Evolutionary conservation across 2,888 invertebrate species (phyloP).

Genomic region (Drosophila quinaria): DNA sequence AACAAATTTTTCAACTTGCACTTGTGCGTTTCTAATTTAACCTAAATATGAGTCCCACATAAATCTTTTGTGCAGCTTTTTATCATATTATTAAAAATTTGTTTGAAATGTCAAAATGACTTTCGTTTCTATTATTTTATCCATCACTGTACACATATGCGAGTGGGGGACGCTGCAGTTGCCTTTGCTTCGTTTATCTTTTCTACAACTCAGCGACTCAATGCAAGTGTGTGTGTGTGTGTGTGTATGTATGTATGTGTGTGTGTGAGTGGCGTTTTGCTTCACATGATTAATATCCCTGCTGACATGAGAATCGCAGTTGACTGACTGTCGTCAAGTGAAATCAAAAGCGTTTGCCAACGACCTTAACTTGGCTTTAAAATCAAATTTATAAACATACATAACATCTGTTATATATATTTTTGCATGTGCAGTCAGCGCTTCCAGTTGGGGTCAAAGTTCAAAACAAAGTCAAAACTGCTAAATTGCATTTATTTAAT

Average conservation of each 20-base stretch:
- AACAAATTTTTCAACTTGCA: no score
- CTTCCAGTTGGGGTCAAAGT: slow-evolving; percentile 28
- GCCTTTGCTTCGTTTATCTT: slow-evolving; percentile 57
- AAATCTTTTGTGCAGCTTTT: no score
- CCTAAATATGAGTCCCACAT: no score
- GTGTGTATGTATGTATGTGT: slow-evolving; percentile 4
- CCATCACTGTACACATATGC: not conserved
- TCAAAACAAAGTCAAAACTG: slow-evolving; percentile 1
- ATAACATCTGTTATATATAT: not conserved
- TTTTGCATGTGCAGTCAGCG: slow-evolving; percentile 4
- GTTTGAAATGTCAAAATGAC: no score
- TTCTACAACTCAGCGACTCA: slow-evolving; percentile 24
- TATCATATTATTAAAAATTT: no score
- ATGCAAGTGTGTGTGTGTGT: slow-evolving; percentile 27
- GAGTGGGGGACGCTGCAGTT: slow-evolving; percentile 35
- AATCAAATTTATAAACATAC: slow-evolving; percentile 22
- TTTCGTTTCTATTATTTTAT: no score
- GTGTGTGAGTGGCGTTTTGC: slow-evolving; percentile 40
- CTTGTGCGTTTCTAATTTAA: no score
- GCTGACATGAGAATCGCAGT: slow-evolving; percentile 81
- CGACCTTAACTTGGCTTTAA: slow-evolving; percentile 49
- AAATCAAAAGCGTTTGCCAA: slow-evolving; percentile 70
- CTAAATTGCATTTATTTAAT: slow-evolving; percentile 16
- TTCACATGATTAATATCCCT: slow-evolving; percentile 84
- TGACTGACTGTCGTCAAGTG: slow-evolving; percentile 79